Base-by-base conservation (phyloP, 2,113 vertebrate species). In the Siphamia tubifer region DNA sequence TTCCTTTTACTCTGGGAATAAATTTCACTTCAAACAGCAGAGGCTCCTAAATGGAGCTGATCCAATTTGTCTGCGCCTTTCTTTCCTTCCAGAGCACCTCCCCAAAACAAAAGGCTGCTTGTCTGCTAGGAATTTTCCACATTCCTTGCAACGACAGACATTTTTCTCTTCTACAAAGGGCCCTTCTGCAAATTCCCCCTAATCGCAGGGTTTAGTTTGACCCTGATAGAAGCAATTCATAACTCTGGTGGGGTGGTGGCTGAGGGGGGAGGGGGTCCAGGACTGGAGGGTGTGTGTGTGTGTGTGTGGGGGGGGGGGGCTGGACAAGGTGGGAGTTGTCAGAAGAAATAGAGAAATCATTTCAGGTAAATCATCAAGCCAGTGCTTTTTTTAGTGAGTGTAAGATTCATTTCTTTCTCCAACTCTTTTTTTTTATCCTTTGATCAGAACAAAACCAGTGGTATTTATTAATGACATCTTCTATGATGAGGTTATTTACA, bases 101-200 rank as follows among this genome's bases (percentile, higher is more conserved):
- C 34, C 4, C 28, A 15, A 57, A 95, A 97, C 96, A 98, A 98
- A 98, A 93, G 90, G 88, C 89, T 79, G 93, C 94, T 94, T 98
- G 96, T 98, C 93, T 95, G 93, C 92, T 92, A 94, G 94, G 94
- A 96, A 98, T 97, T 94, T 95, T 94, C 94, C 94, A 92, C 95
- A 97, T 98, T 97, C 96, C 95, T 94, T 90, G 89, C 92, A 94
- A 90, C 94, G 94, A 94, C 93, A 94, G 94, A 95, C 94, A 95
- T 96, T 97, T 97, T 96, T 95, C 93, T 95, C 90, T 89, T 92
- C 93, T 94, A 96, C 94, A 96, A 96, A 95, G 92, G 90, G 92
- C 93, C 94, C 93, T 95, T 96, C 92, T 93, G 95, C 93, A 88
- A 96, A 95, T 95, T 96, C 94, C 92, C 91, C 94, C 94, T 96